Base-by-base conservation (phyloP, 2,113 vertebrate genomes). In the Chlamydotis undulata region DNA sequence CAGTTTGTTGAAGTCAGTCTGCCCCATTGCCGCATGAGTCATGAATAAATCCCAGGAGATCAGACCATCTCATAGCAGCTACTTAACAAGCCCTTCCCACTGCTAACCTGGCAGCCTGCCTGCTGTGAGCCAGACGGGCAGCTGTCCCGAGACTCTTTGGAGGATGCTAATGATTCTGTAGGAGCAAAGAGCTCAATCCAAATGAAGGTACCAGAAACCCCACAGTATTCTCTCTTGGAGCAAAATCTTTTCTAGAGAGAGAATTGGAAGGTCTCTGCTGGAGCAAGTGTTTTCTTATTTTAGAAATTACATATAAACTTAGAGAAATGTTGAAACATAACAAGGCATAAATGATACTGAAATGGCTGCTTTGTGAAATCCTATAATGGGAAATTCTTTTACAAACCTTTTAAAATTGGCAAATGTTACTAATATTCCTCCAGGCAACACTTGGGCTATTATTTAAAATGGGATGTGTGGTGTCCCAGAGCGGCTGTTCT, bases 371-470 rank as follows among this genome's bases (percentile, higher is more conserved):
- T 87, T 95, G 94, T 21, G 7, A 91, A 94, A 89, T 87, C 53
- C 45, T 96, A 26, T 87, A 94, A 93, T 93, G 81, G 77, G 89
- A 96, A 89, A 85, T 94, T 95, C 69, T 79, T 95, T 73, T 85
- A 79, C 37, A 89, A 94, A 94, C 81, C 61, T 95, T 95, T 95
- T 69, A 76, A 85, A 94, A 85, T 79, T 96, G 94, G 94, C 95
- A 95, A 95, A 93, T 10, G 35, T 91, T 96, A 73, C 94, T 85
- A 93, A 91, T 96, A 93, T 76, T 76, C 81, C 93, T 95, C 94
- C 74, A 95, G 91, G 89, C 95, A 93, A 93, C 87, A 79, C 57
- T 96, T 75, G 83, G 87, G 35, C 89, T 93, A 50, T 96, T 96
- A 96, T 89, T 96, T 93, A 94, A 91, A 96, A 91, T 76, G 84